Evolutionary conservation across 2,797 vertebrate genomes (phyloP).

Genomic region (Mallotus villosus): DNA sequence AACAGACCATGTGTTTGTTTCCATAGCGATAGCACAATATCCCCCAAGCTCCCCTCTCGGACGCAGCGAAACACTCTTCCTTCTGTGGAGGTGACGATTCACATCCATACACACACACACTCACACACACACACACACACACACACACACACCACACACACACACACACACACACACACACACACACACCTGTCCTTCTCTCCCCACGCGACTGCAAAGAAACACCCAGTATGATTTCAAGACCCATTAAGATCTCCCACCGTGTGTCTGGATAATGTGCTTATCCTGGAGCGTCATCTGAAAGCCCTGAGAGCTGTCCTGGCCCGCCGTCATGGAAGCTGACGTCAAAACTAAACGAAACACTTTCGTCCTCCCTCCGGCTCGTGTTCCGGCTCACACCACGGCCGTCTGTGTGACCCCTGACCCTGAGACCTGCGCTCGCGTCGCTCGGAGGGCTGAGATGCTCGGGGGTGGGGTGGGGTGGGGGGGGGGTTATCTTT

Average conservation of each 20-base stretch:
- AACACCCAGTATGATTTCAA: constrained; percentile 29
- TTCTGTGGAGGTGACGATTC: constrained; percentile 40
- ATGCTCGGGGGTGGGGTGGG: too few species aligned
- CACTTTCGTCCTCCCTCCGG: neutral
- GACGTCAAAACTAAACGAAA: neutral
- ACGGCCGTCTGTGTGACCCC: constrained; percentile 22
- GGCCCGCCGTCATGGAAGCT: constrained; percentile 22
- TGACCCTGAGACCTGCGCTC: constrained; percentile 34
- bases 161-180: too few species aligned
- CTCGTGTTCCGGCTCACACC: constrained; percentile 1
- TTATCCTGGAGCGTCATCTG: too few species aligned
- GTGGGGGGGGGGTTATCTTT: constrained; percentile 38
- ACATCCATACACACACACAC: too few species aligned
- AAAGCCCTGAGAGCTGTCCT: too few species aligned
- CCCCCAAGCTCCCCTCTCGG: constrained; percentile 37
- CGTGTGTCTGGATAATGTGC: too few species aligned
- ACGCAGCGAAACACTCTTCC: constrained; percentile 18
- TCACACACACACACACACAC: too few species aligned
- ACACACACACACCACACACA: too few species aligned
- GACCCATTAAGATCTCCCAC: constrained; percentile 21
- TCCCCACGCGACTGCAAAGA: too few species aligned
- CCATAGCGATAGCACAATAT: constrained; percentile 53
- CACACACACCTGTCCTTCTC: too few species aligned
- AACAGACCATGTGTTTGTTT: constrained; percentile 30
- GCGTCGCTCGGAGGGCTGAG: constrained; percentile 35